Evolutionary conservation across 2,797 vertebrate genomes (phyloP).

Genomic region (Heteromormyrus szaboi): DNA sequence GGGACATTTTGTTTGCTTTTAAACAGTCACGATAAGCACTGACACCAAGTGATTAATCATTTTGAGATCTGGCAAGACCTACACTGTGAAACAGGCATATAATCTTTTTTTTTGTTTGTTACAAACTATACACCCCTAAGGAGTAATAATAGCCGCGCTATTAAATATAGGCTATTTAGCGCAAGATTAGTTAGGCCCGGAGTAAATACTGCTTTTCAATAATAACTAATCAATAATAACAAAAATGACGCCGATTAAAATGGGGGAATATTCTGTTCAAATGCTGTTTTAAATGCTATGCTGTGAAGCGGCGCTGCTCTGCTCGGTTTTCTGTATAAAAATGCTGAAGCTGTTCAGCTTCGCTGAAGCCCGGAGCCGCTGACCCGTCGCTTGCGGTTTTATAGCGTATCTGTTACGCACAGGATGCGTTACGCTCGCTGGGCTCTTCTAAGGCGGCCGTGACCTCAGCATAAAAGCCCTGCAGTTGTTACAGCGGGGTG

Average conservation of each 20-base stretch:
- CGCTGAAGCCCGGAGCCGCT: not conserved
- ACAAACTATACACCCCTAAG: not conserved
- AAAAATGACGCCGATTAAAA: not conserved
- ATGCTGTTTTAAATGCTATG: not conserved
- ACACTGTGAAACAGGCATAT: slow-evolving; percentile 14
- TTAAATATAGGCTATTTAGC: not conserved
- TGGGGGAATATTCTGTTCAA: not conserved
- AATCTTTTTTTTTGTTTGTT: slow-evolving; percentile 6
- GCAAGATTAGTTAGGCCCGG: not conserved
- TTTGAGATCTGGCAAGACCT: not conserved
- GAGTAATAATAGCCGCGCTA: not conserved
- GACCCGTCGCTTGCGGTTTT: not conserved
- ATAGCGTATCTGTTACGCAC: not conserved
- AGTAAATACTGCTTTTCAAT: not conserved
- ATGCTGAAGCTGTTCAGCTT: not conserved
- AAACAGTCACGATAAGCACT: not conserved
- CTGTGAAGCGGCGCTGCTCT: not conserved
- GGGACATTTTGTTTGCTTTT: not conserved
- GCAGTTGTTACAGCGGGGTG: not conserved
- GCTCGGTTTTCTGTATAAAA: not conserved
- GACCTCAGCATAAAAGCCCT: not conserved
- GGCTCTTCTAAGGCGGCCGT: not conserved
- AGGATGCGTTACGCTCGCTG: not conserved
- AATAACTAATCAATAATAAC: not conserved
- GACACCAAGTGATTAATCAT: not conserved